Conservation (phyloP, 2,797 vertebrate genomes). For the Tapirus indicus region DNA sequence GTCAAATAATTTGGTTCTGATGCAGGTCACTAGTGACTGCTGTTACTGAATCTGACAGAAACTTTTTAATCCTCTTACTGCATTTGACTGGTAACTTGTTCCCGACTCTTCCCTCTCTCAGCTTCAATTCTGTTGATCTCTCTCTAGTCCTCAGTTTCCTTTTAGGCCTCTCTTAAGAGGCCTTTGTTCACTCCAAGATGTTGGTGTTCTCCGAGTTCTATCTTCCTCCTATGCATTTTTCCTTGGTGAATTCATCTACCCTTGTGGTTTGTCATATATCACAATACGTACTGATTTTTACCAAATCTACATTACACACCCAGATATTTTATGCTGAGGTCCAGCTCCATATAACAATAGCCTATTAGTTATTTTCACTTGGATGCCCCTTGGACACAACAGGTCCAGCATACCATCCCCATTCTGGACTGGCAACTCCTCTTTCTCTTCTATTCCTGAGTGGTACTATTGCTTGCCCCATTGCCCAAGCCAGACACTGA, state of each 20-base stretch:
- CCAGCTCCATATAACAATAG: not conserved
- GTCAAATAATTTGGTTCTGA: slow-evolving; percentile 18
- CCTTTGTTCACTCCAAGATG: not conserved
- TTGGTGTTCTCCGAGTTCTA: not conserved
- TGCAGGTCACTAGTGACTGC: not conserved
- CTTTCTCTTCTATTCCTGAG: not conserved
- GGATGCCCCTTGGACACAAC: not conserved
- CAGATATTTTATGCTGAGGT: not conserved
- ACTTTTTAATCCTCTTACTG: not conserved
- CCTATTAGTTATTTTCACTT: not conserved
- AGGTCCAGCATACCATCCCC: not conserved
- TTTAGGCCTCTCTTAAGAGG: not conserved
- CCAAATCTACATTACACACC: not conserved
- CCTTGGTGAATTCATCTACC: not conserved
- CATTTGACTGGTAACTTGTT: not conserved
- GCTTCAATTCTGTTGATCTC: not conserved
- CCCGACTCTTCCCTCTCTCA: not conserved
- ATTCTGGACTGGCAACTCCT: not conserved
- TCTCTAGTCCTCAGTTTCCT: not conserved
- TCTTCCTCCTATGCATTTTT: not conserved
- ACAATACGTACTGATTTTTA: not conserved
- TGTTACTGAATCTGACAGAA: not conserved
- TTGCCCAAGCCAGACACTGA: not conserved
- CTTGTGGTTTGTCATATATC: not conserved
- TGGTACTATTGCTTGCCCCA: not conserved